phyloP scores from a whole-genome alignment of 1,140 invertebrate species.

The Phenacoccus solenopsis region DNA sequence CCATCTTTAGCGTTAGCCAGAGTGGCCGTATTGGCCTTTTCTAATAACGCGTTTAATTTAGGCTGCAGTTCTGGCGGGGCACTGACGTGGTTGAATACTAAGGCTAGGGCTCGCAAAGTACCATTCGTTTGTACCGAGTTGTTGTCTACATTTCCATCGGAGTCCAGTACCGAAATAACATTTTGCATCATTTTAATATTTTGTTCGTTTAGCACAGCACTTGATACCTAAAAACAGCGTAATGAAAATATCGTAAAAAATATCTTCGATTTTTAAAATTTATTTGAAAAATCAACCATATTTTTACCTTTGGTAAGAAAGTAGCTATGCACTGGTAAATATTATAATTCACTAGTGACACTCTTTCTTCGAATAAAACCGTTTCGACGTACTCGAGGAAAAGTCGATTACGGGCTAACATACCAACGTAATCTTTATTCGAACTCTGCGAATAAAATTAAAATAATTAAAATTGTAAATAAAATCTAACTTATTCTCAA shows the following conservation, averaged over 20 bases:
- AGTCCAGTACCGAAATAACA: neutral
- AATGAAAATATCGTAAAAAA: neutral
- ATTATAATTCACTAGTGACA: constrained; percentile 56
- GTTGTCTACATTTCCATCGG: neutral
- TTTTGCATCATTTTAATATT: constrained; percentile 14
- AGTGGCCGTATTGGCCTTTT: neutral
- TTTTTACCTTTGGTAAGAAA: constrained; percentile 63
- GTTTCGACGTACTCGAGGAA: constrained; percentile 61
- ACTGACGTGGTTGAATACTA: neutral
- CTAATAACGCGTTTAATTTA: neutral
- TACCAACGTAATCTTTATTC: constrained; percentile 36
- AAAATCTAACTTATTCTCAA: neutral
- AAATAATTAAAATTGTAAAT: neutral
- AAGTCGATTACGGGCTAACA: constrained; percentile 29
- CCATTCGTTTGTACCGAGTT: neutral
- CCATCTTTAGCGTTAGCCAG: neutral
- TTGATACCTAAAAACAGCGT: neutral
- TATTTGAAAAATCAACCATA: too few relatives aligned
- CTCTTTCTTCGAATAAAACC: constrained; percentile 63
- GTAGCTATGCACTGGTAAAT: constrained; percentile 70
- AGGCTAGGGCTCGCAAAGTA: neutral
- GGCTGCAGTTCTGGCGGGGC: neutral
- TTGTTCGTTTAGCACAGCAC: neutral
- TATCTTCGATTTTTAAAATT: neutral
- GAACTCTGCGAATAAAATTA: constrained; percentile 20